phyloP scores from a whole-genome alignment of 2,888 invertebrate genomes.

The Eupithecia inturbata region DNA sequence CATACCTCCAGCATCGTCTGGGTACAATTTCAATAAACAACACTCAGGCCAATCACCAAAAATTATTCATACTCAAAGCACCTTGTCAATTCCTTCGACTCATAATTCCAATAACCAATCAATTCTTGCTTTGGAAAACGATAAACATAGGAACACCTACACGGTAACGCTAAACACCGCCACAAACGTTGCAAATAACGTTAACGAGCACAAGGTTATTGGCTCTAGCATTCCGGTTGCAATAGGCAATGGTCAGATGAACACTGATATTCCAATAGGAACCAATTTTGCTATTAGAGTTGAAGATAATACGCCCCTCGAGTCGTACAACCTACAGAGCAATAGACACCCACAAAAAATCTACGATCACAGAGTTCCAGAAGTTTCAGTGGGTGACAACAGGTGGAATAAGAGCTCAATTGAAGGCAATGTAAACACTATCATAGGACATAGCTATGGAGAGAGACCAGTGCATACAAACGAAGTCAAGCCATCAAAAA shows the following conservation, averaged over 20 bases:
- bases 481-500: constrained; percentile 27
- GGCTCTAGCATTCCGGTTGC: constrained; percentile 73
- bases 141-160: constrained; percentile 63
- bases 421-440: constrained; percentile 46
- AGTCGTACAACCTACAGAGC: constrained; percentile 63
- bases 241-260: constrained; percentile 63
- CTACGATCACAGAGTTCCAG: constrained; percentile 57
- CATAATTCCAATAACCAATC: constrained; percentile 62
- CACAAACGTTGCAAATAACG: constrained; percentile 67
- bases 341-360: constrained; percentile 54
- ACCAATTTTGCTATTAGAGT: constrained; percentile 80
- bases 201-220: constrained; percentile 60
- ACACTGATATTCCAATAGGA: constrained; percentile 78
- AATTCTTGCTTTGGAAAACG: constrained; percentile 51
- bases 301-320: constrained; percentile 69
- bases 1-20: constrained; percentile 60
- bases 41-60: constrained; percentile 43
- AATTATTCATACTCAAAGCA: constrained; percentile 50
- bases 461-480: constrained; percentile 36
- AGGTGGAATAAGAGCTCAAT: constrained; percentile 70
- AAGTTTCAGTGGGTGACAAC: constrained; percentile 63
- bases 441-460: constrained; percentile 47
- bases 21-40: constrained; percentile 53
- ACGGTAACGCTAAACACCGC: constrained; percentile 73
- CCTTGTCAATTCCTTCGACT: constrained; percentile 53